Evolutionary conservation across 2,888 invertebrate species (phyloP), one percentile per base, ranked within the genome.

Genomic region (Itoplectis maculator): DNA sequence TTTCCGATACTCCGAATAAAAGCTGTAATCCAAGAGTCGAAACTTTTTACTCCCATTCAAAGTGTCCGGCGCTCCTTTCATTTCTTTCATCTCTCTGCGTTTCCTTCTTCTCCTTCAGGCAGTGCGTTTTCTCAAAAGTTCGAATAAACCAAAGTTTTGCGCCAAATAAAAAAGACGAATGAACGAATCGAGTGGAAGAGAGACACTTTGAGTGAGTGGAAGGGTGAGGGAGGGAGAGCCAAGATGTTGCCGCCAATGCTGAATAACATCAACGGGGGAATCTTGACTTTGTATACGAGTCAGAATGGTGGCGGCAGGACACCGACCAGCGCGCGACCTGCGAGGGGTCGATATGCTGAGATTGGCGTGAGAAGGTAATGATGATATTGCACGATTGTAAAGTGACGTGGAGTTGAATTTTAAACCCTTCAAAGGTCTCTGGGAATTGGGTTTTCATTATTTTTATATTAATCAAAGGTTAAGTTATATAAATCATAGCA

Each of bases 311-410:
- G 85, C 74, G 86, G 84, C 65, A 88, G 89, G 76, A 90, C 89
- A 66, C 86, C 86, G 74, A 88, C 87, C 69, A 87, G 86, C 29
- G 88, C 85, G 29, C 88, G 89, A 18, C 85, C 88, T n/a, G 85
- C 89, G 72, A 88, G 92, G 66, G 90, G 92, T 42, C 91, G 92
- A 81, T 92, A 92, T 84, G 92, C 92, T 35, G 92, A 92, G 86
- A 92, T 92, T 76, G 92, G 92, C 85, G 90, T 92, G 7, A 91
- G 91, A 87, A 92, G 92, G 92, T 92, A 90, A 90, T 56, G 51
- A 68, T n/a, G 54, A 68, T 29, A 29, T 29, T 2, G 3, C 29
- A 18, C 49, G 18, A 49, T 49, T 49, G 49, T 5, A 18, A 18
- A 20, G 20, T 23, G 11, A 54, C 11, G 23, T 23, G 20, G 6